Percentiles rank a stretch among this genome's conserved stretches.
Conservation (phyloP, 2,113 vertebrate species). For the Ptychochromis oligacanthus region DNA sequence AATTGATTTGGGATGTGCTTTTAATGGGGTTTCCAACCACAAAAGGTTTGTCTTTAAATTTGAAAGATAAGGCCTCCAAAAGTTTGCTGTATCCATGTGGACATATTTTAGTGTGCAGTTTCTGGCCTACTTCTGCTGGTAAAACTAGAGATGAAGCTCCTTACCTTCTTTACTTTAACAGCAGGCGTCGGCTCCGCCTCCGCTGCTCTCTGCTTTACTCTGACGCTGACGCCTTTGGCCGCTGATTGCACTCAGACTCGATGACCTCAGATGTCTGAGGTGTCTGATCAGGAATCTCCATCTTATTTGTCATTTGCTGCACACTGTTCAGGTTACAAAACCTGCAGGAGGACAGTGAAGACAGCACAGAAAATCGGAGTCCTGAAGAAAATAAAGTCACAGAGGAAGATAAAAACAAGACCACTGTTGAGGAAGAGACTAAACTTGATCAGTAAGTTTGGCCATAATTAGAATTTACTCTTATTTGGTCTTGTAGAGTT, state of each 20-base stretch:
- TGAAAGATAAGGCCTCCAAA: background rate
- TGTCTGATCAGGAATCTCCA: background rate
- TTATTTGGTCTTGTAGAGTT: background rate
- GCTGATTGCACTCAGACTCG: too few relatives aligned
- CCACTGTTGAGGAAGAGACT: constrained; percentile 1
- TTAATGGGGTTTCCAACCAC: too few relatives aligned
- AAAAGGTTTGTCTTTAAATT: background rate
- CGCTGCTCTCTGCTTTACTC: background rate
- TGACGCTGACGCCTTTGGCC: background rate
- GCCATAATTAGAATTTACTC: background rate
- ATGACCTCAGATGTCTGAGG: background rate
- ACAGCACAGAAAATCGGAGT: constrained; percentile 33
- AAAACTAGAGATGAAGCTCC: background rate
- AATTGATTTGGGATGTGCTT: background rate
- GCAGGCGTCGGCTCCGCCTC: background rate
- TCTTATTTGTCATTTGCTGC: constrained; percentile 18
- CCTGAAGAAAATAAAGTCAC: constrained; percentile 9
- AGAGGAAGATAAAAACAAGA: constrained; percentile 19
- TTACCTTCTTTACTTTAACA: background rate
- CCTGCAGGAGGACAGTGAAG: constrained; percentile 60
- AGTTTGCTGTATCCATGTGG: background rate
- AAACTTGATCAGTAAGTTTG: constrained; percentile 38
- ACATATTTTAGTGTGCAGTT: background rate
- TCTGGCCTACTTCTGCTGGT: background rate
- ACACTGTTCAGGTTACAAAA: constrained; percentile 50